Conservation (phyloP, 2,113 vertebrate species). For the Rhipidura dahli region DNA sequence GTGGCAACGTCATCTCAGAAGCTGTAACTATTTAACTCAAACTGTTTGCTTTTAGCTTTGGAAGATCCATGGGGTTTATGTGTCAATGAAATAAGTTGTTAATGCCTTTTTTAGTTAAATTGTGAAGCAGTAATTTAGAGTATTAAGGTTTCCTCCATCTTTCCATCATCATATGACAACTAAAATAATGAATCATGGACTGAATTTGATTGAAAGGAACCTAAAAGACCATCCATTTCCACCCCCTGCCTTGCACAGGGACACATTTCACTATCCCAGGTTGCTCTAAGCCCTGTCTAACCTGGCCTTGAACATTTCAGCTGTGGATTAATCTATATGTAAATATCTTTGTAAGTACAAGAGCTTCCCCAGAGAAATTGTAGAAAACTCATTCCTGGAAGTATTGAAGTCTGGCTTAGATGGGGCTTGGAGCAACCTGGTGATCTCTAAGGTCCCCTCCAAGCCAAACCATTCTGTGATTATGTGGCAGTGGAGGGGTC, state of each 20-base stretch:
- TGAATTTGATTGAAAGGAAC: background rate
- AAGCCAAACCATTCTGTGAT: background rate
- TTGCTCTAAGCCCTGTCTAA: background rate
- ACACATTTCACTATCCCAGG: background rate
- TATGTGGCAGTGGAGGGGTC: background rate
- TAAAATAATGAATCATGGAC: background rate
- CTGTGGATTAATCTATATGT: background rate
- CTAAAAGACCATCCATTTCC: background rate
- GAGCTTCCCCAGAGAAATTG: background rate
- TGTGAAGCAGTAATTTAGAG: background rate
- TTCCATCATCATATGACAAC: background rate
- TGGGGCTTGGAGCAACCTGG: background rate
- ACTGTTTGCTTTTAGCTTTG: background rate
- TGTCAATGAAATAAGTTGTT: background rate
- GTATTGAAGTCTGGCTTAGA: background rate
- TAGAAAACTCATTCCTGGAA: background rate
- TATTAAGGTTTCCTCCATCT: background rate
- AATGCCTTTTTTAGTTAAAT: background rate
- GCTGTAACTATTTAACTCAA: background rate
- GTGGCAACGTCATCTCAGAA: background rate
- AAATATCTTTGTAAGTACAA: background rate
- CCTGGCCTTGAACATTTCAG: background rate
- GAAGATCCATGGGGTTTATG: background rate
- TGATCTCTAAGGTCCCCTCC: background rate
- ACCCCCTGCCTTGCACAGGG: background rate